phyloP scores from a whole-genome alignment of 2,888 invertebrate genomes.

The Adelphocoris suturalis region DNA sequence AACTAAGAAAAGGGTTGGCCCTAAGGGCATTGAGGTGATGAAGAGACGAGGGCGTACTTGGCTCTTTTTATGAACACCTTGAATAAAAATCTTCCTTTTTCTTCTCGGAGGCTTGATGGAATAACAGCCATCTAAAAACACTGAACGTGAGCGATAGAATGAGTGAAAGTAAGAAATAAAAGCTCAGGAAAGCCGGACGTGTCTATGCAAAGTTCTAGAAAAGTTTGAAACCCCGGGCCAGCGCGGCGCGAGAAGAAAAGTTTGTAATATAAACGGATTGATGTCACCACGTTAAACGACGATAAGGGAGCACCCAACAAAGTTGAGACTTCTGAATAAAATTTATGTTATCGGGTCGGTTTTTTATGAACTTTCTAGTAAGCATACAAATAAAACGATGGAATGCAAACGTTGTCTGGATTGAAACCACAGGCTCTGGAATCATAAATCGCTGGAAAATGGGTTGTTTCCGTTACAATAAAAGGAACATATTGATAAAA shows the following conservation, averaged over 20 bases:
- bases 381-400: not conserved
- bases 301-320: not conserved
- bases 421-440: too few relatives aligned
- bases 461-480: too few relatives aligned
- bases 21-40: conserved; percentile 34
- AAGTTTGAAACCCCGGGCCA: not conserved
- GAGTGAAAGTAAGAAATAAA: not conserved
- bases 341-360: not conserved
- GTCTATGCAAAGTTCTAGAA: not conserved
- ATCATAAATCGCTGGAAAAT: too few relatives aligned
- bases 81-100: conserved; percentile 4
- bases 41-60: conserved; percentile 10
- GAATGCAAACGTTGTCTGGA: not conserved
- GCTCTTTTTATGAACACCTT: conserved; percentile 19
- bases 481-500: too few relatives aligned
- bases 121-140: conserved; percentile 16
- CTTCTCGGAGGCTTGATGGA: not conserved
- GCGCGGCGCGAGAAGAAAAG: not conserved
- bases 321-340: conserved; percentile 2
- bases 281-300: not conserved
- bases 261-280: conserved; percentile 19
- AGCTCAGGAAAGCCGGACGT: not conserved
- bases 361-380: not conserved
- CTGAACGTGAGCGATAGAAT: not conserved
- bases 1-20: not conserved